phyloP scores from a whole-genome alignment of 2,888 invertebrate species.

The Chymomyza fuscimana region DNA sequence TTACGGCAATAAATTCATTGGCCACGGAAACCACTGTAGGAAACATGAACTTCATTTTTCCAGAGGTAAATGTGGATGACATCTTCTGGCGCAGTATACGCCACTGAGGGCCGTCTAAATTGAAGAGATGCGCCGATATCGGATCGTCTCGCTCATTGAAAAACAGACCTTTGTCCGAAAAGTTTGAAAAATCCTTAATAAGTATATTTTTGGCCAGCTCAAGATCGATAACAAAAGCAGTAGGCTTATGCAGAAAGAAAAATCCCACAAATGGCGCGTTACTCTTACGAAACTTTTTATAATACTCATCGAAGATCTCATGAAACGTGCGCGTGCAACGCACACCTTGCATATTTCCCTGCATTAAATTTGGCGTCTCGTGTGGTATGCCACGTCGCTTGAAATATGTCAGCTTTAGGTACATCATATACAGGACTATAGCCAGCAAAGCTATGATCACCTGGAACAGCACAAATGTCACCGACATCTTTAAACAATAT shows the following conservation, averaged over 20 bases:
- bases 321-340: constrained; percentile 26
- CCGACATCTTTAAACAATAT: constrained; percentile 16
- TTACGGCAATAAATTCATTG: constrained; percentile 26
- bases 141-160: constrained; percentile 76
- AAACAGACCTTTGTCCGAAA: constrained; percentile 74
- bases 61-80: constrained; percentile 80
- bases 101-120: constrained; percentile 79
- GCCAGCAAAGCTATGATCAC: constrained; percentile 31
- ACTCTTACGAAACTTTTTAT: neutral
- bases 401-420: neutral
- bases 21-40: constrained; percentile 54
- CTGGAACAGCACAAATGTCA: constrained; percentile 35
- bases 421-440: constrained; percentile 5
- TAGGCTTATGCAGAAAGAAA: neutral
- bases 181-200: constrained; percentile 77
- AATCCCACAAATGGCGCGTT: constrained; percentile 3
- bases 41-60: constrained; percentile 81
- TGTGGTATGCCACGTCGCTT: constrained; percentile 47
- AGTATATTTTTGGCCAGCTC: constrained; percentile 74
- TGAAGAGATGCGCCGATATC: constrained; percentile 71
- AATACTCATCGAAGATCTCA: constrained; percentile 20
- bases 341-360: constrained; percentile 42
- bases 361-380: constrained; percentile 41
- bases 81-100: constrained; percentile 79
- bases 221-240: constrained; percentile 58